phyloP scores from a whole-genome alignment of 2,113 vertebrate species.

The Polyodon spathula region DNA sequence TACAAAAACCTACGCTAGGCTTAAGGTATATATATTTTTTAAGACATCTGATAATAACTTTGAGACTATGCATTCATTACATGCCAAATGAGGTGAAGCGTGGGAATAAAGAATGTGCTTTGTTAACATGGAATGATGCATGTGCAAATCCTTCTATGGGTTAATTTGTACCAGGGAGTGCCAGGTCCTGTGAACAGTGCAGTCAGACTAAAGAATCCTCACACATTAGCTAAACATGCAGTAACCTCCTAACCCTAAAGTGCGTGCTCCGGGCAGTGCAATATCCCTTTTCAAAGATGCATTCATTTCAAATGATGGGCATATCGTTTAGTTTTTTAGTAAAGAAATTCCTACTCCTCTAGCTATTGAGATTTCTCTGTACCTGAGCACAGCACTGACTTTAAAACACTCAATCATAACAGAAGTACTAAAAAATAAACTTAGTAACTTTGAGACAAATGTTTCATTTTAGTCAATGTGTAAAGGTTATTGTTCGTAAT shows the following conservation, averaged over 20 bases:
- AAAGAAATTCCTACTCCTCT: too few species aligned
- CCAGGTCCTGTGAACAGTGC: background rate
- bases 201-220: background rate
- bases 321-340: too few species aligned
- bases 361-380: too few species aligned
- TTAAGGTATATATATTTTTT: slow-evolving; percentile 35
- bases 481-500: too few species aligned
- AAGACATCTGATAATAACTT: too few species aligned
- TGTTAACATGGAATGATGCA: background rate
- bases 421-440: too few species aligned
- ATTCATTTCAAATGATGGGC: too few species aligned
- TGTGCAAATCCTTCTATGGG: background rate
- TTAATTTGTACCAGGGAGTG: background rate
- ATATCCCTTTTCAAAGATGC: background rate
- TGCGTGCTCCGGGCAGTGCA: background rate
- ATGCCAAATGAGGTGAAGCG: slow-evolving; percentile 9
- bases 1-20: slow-evolving; percentile 36
- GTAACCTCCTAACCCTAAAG: background rate
- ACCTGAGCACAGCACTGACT: background rate
- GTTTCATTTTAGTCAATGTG: too few species aligned
- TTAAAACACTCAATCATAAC: background rate
- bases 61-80: too few species aligned
- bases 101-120: background rate
- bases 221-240: too few species aligned
- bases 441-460: too few species aligned